Percentiles rank a stretch among this genome's conserved stretches.
Evolutionary conservation across 2,888 invertebrate genomes (phyloP).

Genomic region (Troides helena): DNA sequence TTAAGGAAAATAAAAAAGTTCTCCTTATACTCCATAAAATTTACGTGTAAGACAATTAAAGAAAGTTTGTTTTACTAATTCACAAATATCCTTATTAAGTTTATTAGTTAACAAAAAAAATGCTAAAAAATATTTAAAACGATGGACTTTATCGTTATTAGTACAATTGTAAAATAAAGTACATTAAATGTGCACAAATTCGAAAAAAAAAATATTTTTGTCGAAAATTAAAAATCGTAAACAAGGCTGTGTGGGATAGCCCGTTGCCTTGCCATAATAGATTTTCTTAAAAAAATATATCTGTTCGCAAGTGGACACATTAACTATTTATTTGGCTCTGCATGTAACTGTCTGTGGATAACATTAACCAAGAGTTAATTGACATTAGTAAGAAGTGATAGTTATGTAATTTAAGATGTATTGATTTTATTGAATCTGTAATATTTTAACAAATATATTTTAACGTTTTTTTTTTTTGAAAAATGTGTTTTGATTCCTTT

Average conservation of each 20-base stretch:
- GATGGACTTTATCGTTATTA: background rate
- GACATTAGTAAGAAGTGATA: conserved; percentile 34
- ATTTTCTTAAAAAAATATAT: background rate
- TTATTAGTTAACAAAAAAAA: no score
- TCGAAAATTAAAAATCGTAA: background rate
- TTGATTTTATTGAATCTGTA: conserved; percentile 77
- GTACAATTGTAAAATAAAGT: background rate
- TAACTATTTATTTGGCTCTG: conserved; percentile 28
- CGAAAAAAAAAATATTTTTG: background rate
- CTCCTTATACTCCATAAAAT: background rate
- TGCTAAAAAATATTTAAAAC: background rate
- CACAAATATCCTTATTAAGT: no score
- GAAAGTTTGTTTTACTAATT: background rate
- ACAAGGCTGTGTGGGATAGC: background rate
- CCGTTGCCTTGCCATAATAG: background rate
- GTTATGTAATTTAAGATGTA: conserved; percentile 49
- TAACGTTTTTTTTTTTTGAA: background rate
- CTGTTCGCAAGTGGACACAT: conserved; percentile 9
- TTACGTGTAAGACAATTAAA: background rate
- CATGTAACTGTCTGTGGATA: conserved; percentile 24
- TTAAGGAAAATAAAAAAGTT: background rate
- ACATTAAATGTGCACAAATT: background rate
- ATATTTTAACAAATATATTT: conserved; percentile 79
- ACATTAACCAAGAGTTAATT: conserved; percentile 35
- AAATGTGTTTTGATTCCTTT: background rate